Base-by-base conservation (phyloP, 2,797 vertebrate species). In the Nothura maculosa region DNA sequence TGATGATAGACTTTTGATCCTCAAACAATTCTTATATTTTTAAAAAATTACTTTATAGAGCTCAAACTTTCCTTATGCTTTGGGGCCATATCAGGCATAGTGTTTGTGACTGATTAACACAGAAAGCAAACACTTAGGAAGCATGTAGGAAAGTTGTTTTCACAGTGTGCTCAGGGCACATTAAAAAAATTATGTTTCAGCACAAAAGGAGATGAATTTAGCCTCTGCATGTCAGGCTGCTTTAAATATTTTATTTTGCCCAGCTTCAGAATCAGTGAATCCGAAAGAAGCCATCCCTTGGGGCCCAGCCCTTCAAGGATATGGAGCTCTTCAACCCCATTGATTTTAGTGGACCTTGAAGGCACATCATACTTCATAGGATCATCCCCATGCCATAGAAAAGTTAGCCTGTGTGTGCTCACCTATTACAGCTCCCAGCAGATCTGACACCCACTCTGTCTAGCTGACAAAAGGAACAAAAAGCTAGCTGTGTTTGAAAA, bases 221-320 rank as follows among this genome's bases (percentile, higher is more conserved):
- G 85, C 82, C 70, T 62, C 19, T 94, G 67, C 70, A 63, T 93
- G 89, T 93, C 96, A 96, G 70, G 77, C 77, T 93, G 95, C 67
- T 94, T 96, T 96, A 96, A 96, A 94, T 96, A 95, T 94, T 96
- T 96, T 94, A 96, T 94, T 95, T 94, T 92, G 69, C 94, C 90
- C 77, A 55, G 89, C 93, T 93, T 95, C 85, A 92, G 85, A 93
- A 94, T 89, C 85, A 89, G 87, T 91, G 92, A 92, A 85, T 93
- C 74, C 87, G 87, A 93, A 86, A 95, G 92, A 81, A 93, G 52
- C 43, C 80, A 86, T 81, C 94, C 87, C 91, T 85, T 73, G 89
- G 62, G 95, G 91, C 63, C 69, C 80, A 92, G 85, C 50, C 92
- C 91, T 96, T 93, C 92, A 95, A 95, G 96, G 87, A 57, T 84